Evolutionary conservation across 1,140 invertebrate species (phyloP), one percentile per base, ranked within the genome.

Genomic region (Dendrolimus kikuchii): DNA sequence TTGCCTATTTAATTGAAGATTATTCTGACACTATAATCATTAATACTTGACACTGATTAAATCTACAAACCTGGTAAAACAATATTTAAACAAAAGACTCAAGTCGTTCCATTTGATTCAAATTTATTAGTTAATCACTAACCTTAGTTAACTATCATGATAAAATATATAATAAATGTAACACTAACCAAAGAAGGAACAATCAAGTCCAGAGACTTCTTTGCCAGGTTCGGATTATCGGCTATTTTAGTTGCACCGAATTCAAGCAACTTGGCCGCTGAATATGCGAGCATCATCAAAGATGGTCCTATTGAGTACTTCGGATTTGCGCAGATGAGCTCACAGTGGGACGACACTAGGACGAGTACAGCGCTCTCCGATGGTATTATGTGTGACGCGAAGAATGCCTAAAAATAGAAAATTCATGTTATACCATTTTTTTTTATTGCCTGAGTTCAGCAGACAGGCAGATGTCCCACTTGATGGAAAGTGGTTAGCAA

Each of bases 361-460:
- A 89, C 89, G 55, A 93, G 85, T 5, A 95, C 90, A 59, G 94
- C 95, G 66, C 92, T 95, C 73, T 96, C 95, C 0, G 92, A 92
- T 36, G 95, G 95, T 61, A 96, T 93, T 5, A 95, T 92, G 71
- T 96, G 94, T 62, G 91, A 92, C 9, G 91, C 89, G 71, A 92
- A 94, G 5, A 91, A 90, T 45, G 90, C 90, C 93, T 95, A 75
- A 42, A 57, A 60, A 46, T 5, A 60, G 54, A 60, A 10, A 39
- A 7, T 5, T 9, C 8, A 5, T 37, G 7, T 48, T 1, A 38
- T 38, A 49, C 23, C 3, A 23, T 23, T n/a, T n/a, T n/a, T n/a
- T n/a, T n/a, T n/a, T n/a, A n/a, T n/a, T n/a, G n/a, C n/a, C n/a
- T n/a, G n/a, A n/a, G n/a, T n/a, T n/a, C n/a, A n/a, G n/a, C n/a